Base-by-base conservation (phyloP, 2,888 invertebrate genomes). In the Lapara coniferarum region DNA sequence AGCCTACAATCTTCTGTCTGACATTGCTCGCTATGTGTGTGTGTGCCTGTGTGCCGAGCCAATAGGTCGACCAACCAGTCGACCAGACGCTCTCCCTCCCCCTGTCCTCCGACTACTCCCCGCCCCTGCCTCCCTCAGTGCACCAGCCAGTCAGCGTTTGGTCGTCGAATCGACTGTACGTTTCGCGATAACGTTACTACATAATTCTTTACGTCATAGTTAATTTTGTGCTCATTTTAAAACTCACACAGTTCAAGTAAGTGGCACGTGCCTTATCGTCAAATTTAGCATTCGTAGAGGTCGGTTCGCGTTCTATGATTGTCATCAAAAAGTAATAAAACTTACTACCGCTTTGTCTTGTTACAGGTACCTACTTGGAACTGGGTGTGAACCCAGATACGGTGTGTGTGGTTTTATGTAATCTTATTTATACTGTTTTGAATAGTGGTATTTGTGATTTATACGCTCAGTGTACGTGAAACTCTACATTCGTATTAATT, bases 61-160 rank as follows among this genome's bases (percentile, higher is more conserved):
- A 92, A 89, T 91, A 89, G 90, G 92, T 92, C 92, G 93, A 86
- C 92, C 92, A 92, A 92, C 92, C 91, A 92, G 92, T 91, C 90
- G 86, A 83, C 86, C 89, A 92, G 92, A 89, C 90, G 87, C 87
- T 87, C 91, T 89, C 90, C 92, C 92, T 89, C 90, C 89, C 90
- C 85, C 85, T 85, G 85, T 89, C 90, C 89, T 87, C 88, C 86
- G 87, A 89, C 89, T 87, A 84, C 79, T 83, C 84, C 86, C 85
- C 88, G 85, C 86, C 81, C 80, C 83, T 84, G 77, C 75, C 77
- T 78, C 78, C 82, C 78, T 81, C 82, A 84, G 82, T 88, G 88
- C 89, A 89, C 88, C 89, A 89, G 84, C 83, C 88, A 92, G 92
- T 92, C 89, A 87, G 85, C 89, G 88, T 87, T 88, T 80, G 80